phyloP scores from a whole-genome alignment of 2,113 vertebrate species.

The Phyllostomus hastatus region DNA sequence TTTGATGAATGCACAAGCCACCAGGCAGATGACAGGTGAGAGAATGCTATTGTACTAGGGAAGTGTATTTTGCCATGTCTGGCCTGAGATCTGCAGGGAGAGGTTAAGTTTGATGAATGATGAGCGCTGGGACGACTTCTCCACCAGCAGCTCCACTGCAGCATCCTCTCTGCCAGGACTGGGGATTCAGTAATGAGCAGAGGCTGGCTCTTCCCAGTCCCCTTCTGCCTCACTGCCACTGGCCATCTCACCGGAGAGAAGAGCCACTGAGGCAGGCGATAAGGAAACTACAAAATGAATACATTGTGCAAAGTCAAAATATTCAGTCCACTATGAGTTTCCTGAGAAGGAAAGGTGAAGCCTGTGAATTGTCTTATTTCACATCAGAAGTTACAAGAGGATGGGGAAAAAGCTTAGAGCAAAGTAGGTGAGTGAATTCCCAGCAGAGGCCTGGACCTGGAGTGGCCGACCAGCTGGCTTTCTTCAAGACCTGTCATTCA shows the following conservation, averaged over 20 bases:
- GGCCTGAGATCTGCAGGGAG: not conserved
- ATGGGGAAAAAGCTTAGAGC: not conserved
- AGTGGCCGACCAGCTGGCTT: not conserved
- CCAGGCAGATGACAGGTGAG: not conserved
- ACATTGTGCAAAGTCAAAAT: not conserved
- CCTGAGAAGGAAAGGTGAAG: not conserved
- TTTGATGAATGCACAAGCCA: not conserved
- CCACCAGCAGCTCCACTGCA: not conserved
- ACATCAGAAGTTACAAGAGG: too few relatives aligned
- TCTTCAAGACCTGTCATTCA: not conserved
- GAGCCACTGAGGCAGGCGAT: not conserved
- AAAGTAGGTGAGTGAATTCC: not conserved
- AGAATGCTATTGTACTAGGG: not conserved
- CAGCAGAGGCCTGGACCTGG: not conserved
- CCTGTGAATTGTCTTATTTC: not conserved
- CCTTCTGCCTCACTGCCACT: not conserved
- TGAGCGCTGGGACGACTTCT: too few relatives aligned
- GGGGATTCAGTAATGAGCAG: not conserved
- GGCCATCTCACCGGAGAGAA: not conserved
- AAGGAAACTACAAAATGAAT: not conserved
- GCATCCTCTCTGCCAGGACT: not conserved
- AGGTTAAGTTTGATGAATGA: not conserved
- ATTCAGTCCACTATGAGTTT: not conserved
- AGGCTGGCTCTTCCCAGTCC: not conserved
- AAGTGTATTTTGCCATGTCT: not conserved